phyloP scores from a whole-genome alignment of 1,140 invertebrate species.

The Myzus persicae region DNA sequence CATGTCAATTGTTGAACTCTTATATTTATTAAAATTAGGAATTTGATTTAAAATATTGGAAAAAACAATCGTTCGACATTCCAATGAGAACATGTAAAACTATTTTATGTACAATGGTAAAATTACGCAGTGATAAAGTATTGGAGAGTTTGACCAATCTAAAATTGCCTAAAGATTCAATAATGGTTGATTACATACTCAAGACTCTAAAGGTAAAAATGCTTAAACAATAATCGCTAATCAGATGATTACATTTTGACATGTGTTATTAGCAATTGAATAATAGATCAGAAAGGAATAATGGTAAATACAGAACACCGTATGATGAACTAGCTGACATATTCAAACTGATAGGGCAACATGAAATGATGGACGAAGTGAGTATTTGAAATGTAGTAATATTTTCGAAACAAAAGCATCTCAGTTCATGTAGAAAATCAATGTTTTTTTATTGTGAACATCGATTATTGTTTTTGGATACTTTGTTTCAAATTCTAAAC shows the following conservation, averaged over 20 bases:
- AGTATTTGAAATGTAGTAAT: background rate
- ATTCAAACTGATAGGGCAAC: constrained; percentile 27
- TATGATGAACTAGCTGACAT: constrained; percentile 36
- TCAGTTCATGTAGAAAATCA: background rate
- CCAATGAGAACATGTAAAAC: constrained; percentile 63
- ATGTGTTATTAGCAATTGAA: constrained; percentile 18
- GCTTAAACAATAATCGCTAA: background rate
- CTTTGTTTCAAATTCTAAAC: background rate
- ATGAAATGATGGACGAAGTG: constrained; percentile 25
- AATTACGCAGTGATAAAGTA: constrained; percentile 60
- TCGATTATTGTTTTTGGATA: no score
- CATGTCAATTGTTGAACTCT: background rate
- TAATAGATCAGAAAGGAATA: constrained; percentile 29
- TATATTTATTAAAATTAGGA: constrained; percentile 60
- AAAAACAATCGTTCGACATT: constrained; percentile 61
- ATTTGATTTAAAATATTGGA: constrained; percentile 62
- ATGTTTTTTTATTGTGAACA: no score
- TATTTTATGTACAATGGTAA: constrained; percentile 62
- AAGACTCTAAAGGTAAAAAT: constrained; percentile 61
- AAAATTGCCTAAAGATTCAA: constrained; percentile 55
- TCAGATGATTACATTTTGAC: background rate
- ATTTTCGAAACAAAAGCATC: background rate
- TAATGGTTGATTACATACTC: constrained; percentile 55
- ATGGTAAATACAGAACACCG: constrained; percentile 19
- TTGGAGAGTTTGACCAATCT: constrained; percentile 44